Conservation (phyloP, 37 sponge, comb jelly and placozoan species). For the Agelas oroides region DNA sequence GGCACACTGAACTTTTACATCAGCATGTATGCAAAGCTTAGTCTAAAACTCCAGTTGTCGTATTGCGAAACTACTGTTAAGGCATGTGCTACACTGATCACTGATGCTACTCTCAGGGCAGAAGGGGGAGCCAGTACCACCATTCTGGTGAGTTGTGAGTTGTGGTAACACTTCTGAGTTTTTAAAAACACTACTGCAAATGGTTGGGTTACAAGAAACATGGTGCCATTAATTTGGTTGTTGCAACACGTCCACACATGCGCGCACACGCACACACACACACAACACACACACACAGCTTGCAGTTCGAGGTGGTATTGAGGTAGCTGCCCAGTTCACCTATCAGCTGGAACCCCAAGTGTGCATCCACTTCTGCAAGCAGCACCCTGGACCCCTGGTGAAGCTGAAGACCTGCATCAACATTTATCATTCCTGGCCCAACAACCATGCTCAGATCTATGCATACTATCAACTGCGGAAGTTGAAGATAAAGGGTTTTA, state of each 20-base stretch:
- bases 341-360: conserved; percentile 7
- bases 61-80: background rate
- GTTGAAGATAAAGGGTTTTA: background rate
- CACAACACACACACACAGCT: conserved; percentile 7
- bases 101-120: background rate
- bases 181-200: too few species aligned
- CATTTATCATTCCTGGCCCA: conserved; percentile 3
- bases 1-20: background rate
- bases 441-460: conserved; percentile 12
- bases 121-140: background rate
- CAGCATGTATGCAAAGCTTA: background rate
- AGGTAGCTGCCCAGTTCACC: background rate
- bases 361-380: background rate
- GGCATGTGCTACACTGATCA: conserved; percentile 1
- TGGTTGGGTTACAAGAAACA: too few species aligned
- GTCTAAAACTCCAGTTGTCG: background rate
- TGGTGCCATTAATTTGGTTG: too few species aligned
- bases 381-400: background rate
- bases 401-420: background rate
- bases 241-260: background rate
- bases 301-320: conserved; percentile 11
- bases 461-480: conserved; percentile 1
- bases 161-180: too few species aligned
- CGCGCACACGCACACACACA: conserved; percentile 8
- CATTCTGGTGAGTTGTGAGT: conserved; percentile 1